phyloP scores from a whole-genome alignment of 1,140 invertebrate species.

The Drosophila tsacasi region DNA sequence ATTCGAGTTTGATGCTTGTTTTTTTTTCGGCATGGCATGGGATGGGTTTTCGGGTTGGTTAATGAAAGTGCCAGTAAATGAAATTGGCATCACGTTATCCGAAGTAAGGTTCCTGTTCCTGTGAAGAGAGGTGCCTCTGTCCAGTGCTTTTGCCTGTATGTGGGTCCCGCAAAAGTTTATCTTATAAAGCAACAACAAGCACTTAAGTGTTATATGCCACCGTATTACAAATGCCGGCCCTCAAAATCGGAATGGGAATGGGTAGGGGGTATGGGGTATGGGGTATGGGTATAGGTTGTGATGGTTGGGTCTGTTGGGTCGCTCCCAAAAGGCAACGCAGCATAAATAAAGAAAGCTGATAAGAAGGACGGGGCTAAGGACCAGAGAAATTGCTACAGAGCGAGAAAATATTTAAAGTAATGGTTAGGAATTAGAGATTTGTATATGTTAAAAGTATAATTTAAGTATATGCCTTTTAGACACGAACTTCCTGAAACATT shows the following conservation, averaged over 20 bases:
- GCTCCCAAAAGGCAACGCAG: constrained; percentile 70
- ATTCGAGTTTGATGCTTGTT: constrained; percentile 41
- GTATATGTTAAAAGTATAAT: not conserved
- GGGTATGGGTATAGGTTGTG: not conserved
- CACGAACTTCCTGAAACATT: not conserved
- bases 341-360: constrained; percentile 83
- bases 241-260: constrained; percentile 32
- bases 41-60: constrained; percentile 39
- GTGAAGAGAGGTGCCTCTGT: not conserved
- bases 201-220: constrained; percentile 84
- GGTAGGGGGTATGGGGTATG: not conserved
- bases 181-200: constrained; percentile 83
- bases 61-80: constrained; percentile 80
- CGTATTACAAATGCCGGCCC: constrained; percentile 73
- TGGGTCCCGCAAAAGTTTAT: constrained; percentile 71
- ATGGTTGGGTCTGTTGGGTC: not conserved
- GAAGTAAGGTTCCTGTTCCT: constrained; percentile 15
- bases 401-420: not conserved
- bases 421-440: too few species aligned
- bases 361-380: constrained; percentile 50
- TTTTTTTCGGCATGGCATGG: not conserved
- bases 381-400: constrained; percentile 57
- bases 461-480: not conserved
- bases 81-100: constrained; percentile 75
- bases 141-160: constrained; percentile 35